Conservation (phyloP, 2,888 invertebrate species). For the Pyrocoelia pectoralis region DNA sequence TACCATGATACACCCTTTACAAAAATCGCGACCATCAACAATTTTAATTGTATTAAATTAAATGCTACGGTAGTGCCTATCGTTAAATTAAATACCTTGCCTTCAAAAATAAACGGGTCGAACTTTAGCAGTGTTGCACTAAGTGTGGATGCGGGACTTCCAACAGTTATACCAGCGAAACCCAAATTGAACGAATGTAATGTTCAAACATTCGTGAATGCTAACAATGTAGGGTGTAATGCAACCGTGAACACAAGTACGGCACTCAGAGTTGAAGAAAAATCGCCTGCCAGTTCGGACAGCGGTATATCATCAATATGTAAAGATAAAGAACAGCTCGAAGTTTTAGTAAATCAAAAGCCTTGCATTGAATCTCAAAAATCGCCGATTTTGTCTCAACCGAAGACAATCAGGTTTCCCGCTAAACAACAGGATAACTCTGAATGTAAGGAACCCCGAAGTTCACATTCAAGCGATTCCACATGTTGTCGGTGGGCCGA, state of each 20-base stretch:
- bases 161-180: conserved; percentile 56
- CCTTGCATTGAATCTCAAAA: conserved; percentile 60
- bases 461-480: conserved; percentile 51
- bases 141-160: conserved; percentile 56
- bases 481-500: conserved; percentile 82
- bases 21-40: conserved; percentile 54
- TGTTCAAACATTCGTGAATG: conserved; percentile 21
- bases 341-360: conserved; percentile 51
- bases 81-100: conserved; percentile 58
- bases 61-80: conserved; percentile 61
- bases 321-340: conserved; percentile 50
- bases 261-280: conserved; percentile 48
- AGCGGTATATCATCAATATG: conserved; percentile 51
- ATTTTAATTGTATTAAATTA: conserved; percentile 58
- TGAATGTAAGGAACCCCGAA: conserved; percentile 52
- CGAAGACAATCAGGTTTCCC: conserved; percentile 84
- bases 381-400: conserved; percentile 81
- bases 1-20: conserved; percentile 54
- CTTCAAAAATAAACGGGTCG: conserved; percentile 35
- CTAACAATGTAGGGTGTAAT: conserved; percentile 32
- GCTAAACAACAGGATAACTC: conserved; percentile 61
- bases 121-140: conserved; percentile 45
- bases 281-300: conserved; percentile 53
- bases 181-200: conserved; percentile 45
- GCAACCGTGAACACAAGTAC: conserved; percentile 43